These are phyloP conservation scores for Heliconius himera DNA, from an alignment of 1,140 invertebrate genomes.

Conservation along the genomic window DNA sequence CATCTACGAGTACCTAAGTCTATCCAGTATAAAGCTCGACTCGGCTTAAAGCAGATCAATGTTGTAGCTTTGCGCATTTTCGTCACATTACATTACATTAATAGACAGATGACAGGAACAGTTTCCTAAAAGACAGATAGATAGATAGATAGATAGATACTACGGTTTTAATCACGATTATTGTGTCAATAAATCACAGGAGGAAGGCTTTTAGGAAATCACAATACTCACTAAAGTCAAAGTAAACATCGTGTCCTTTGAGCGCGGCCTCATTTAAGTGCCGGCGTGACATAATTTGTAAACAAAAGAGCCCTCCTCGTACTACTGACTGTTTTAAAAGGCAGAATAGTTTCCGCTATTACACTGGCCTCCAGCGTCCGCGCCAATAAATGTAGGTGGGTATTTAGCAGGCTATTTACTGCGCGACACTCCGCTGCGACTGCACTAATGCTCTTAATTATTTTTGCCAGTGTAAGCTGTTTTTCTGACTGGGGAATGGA, in stretches of 20 bases:
- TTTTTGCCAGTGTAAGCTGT: constrained; percentile 80
- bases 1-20: background rate
- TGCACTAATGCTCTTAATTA: constrained; percentile 80
- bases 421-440: constrained; percentile 72
- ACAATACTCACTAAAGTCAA: constrained; percentile 27
- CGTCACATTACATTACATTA: constrained; percentile 20
- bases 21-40: constrained; percentile 1
- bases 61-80: constrained; percentile 12
- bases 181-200: constrained; percentile 31
- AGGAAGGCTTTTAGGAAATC: constrained; percentile 27
- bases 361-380: constrained; percentile 58
- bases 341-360: constrained; percentile 72
- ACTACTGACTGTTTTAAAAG: constrained; percentile 62
- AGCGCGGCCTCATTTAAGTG: constrained; percentile 34
- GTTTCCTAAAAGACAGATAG: constrained; percentile 7
- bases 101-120: constrained; percentile 12
- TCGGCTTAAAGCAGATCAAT: constrained; percentile 16
- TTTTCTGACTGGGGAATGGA: constrained; percentile 77
- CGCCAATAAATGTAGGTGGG: constrained; percentile 78
- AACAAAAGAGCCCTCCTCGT: constrained; percentile 56
- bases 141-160: constrained; percentile 6
- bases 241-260: constrained; percentile 34
- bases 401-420: constrained; percentile 78
- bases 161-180: constrained; percentile 5
- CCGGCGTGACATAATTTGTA: constrained; percentile 52